Evolutionary conservation across 2,888 invertebrate genomes (phyloP).

Genomic region (Bembecia ichneumoniformis): DNA sequence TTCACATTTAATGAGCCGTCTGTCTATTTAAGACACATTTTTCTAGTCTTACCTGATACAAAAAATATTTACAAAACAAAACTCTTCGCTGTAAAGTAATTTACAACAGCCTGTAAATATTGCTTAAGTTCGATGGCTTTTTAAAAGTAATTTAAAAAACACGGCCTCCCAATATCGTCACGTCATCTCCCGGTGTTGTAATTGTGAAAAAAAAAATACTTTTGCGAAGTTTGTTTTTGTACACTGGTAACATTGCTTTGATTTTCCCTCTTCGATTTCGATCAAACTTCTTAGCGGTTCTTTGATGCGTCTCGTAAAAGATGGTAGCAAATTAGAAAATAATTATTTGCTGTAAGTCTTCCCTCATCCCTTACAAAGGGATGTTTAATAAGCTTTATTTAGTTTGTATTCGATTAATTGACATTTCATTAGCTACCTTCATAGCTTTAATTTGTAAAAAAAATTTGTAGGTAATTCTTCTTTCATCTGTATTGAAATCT

Average conservation of each 20-base stretch:
- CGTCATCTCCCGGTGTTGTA: constrained; percentile 53
- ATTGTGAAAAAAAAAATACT: constrained; percentile 46
- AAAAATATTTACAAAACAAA: too few species aligned
- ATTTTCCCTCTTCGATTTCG: constrained; percentile 46
- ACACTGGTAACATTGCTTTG: constrained; percentile 42
- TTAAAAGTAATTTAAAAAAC: constrained; percentile 32
- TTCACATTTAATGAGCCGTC: too few species aligned
- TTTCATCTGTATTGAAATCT: too few species aligned
- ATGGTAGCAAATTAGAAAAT: constrained; percentile 54
- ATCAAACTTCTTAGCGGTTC: constrained; percentile 47
- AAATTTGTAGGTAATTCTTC: too few species aligned
- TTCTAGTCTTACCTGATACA: too few species aligned
- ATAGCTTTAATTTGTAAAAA: too few species aligned
- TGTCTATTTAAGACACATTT: too few species aligned
- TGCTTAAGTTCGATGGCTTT: constrained; percentile 26
- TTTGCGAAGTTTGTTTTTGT: constrained; percentile 15
- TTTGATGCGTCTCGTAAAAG: constrained; percentile 39
- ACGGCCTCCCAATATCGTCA: constrained; percentile 25
- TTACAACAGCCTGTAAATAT: not conserved
- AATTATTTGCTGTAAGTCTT: constrained; percentile 51
- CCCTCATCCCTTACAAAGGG: constrained; percentile 20
- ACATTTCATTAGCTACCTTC: constrained; percentile 32
- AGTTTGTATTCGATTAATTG: constrained; percentile 27
- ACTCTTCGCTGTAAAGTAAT: too few species aligned
- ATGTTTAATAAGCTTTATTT: constrained; percentile 17